Conservation (phyloP, 2,797 vertebrate species). For the Cossypha dichroa region DNA sequence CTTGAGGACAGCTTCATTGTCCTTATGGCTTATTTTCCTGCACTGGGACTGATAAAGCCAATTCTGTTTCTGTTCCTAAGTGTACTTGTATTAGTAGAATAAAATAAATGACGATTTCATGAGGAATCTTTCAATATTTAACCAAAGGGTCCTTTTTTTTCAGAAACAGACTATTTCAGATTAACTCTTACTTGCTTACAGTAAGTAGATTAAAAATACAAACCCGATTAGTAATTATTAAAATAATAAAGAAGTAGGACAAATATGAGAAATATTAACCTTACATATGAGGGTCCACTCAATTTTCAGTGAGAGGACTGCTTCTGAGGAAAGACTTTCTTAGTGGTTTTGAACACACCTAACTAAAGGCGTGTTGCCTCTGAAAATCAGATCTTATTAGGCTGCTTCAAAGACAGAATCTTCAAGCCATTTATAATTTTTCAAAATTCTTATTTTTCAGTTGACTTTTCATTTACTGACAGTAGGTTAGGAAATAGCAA, state of each 20-base stretch:
- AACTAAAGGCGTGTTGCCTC: fast-evolving
- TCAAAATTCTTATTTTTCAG: neutral
- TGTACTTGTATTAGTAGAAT: neutral
- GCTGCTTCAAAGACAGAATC: neutral
- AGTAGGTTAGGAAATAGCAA: neutral
- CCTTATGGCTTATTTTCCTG: neutral
- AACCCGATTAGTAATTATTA: neutral
- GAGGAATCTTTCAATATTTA: neutral
- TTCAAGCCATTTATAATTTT: neutral
- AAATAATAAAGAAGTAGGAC: neutral
- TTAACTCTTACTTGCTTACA: neutral
- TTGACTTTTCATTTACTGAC: neutral
- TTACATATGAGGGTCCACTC: neutral
- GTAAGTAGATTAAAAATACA: neutral
- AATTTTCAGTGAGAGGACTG: neutral
- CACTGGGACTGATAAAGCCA: neutral
- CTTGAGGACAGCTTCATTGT: neutral
- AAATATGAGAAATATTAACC: neutral
- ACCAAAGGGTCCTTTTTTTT: neutral
- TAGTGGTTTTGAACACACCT: neutral
- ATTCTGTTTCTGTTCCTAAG: neutral
- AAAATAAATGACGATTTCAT: neutral
- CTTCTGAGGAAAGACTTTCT: neutral
- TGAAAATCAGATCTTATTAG: neutral
- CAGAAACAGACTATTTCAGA: neutral